phyloP scores from a whole-genome alignment of 2,888 invertebrate genomes.

The Caenorhabditis doughertyi region DNA sequence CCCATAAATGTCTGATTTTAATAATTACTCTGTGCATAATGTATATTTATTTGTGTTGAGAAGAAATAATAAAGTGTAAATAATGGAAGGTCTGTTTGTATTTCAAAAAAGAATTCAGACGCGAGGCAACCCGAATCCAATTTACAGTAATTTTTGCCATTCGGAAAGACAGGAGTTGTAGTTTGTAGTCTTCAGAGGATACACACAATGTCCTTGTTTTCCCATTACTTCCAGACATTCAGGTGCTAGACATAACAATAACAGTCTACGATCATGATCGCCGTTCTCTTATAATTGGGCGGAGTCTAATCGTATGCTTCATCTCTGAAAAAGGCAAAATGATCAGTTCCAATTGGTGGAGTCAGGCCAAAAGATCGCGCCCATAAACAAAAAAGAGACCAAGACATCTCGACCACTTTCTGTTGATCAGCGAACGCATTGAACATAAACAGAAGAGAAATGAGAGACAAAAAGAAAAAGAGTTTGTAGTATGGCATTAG shows the following conservation, averaged over 20 bases:
- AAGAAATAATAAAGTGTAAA: constrained; percentile 33
- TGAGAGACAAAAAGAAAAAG: not conserved
- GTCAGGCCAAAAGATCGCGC: constrained; percentile 43
- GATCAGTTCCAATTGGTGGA: constrained; percentile 45
- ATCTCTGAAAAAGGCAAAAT: constrained; percentile 31
- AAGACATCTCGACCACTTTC: constrained; percentile 56
- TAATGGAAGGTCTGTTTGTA: constrained; percentile 20
- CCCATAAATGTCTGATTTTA: constrained; percentile 27
- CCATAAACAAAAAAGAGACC: constrained; percentile 28
- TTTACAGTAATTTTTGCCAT: not conserved
- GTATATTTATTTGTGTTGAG: constrained; percentile 48
- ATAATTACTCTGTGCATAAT: constrained; percentile 45
- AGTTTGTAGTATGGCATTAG: constrained; percentile 40
- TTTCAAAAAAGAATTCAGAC: not conserved
- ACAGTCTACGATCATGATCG: constrained; percentile 2
- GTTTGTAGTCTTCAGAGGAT: not conserved
- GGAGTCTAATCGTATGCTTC: constrained; percentile 6
- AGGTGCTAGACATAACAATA: not conserved
- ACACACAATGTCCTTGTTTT: not conserved
- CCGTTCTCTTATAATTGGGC: constrained; percentile 4
- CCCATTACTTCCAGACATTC: not conserved
- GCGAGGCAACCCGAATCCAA: not conserved
- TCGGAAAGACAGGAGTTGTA: not conserved
- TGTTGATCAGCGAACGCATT: constrained; percentile 24
- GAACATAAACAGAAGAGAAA: constrained; percentile 14